Conservation (phyloP, 2,113 vertebrate genomes). For the Microtus montanus region DNA sequence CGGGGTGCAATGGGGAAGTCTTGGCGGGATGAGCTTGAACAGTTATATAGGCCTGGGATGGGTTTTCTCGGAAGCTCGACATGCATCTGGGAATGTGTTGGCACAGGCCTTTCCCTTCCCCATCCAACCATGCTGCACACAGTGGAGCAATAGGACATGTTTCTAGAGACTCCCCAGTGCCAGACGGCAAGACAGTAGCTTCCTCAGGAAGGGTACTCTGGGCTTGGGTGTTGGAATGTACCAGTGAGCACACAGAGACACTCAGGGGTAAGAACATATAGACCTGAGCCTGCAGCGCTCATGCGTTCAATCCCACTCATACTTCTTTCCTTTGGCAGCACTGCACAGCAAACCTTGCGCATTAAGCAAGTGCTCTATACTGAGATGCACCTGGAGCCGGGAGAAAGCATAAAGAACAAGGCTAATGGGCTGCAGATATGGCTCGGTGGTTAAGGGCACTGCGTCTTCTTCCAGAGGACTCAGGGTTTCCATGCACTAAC, state of each 20-base stretch:
- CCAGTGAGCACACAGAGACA: not conserved
- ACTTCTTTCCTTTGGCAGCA: not conserved
- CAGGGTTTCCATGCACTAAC: not conserved
- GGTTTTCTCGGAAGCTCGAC: too few relatives aligned
- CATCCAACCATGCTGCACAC: not conserved
- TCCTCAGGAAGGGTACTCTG: not conserved
- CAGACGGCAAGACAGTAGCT: not conserved
- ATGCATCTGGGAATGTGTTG: too few relatives aligned
- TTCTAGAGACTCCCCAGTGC: not conserved
- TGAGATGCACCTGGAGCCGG: not conserved
- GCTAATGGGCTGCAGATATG: not conserved
- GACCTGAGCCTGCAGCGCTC: not conserved
- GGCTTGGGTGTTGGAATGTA: not conserved
- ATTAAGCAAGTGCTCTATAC: not conserved
- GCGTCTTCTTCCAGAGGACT: not conserved
- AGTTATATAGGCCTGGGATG: not conserved
- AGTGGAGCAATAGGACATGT: not conserved
- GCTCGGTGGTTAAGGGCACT: not conserved
- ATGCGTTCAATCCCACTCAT: not conserved
- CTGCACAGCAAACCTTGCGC: not conserved
- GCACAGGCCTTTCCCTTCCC: too few relatives aligned
- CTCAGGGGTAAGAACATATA: not conserved
- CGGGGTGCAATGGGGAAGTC: not conserved
- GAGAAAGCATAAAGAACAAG: not conserved
- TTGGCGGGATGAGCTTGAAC: not conserved